phyloP scores from a whole-genome alignment of 2,797 vertebrate genomes.

The Peromyscus eremicus region DNA sequence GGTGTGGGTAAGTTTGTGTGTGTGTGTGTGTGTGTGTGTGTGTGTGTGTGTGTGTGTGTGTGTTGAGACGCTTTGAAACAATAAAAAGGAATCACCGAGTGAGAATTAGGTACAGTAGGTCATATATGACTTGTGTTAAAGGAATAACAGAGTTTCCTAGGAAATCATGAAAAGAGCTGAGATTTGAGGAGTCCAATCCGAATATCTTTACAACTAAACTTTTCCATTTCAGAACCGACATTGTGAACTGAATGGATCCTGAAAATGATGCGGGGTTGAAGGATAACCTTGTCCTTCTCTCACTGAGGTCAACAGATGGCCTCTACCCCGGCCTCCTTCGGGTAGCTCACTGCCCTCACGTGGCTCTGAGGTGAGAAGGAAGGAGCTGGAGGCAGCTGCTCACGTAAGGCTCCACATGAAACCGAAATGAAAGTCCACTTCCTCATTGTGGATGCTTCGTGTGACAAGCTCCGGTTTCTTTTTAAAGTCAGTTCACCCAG shows the following conservation, averaged over 20 bases:
- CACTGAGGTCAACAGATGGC: neutral
- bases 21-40: neutral
- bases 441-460: conserved; percentile 75
- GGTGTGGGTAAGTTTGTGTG: neutral
- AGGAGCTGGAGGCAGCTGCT: neutral
- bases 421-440: conserved; percentile 82
- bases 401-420: conserved; percentile 70
- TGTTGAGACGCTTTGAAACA: neutral
- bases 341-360: neutral
- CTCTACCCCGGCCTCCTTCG: neutral
- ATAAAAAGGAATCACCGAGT: neutral
- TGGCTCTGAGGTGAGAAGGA: neutral
- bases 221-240: neutral
- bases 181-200: neutral
- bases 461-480: conserved; percentile 75
- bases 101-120: neutral
- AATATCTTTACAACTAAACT: neutral
- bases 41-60: neutral
- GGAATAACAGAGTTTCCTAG: neutral
- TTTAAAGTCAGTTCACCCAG: conserved; percentile 14
- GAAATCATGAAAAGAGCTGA: neutral
- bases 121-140: neutral
- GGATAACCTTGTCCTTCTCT: neutral
- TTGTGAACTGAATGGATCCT: conserved; percentile 29
- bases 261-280: neutral